Base-by-base conservation (phyloP, 2,888 invertebrate species). In the Lepetodrilus schrolli region DNA sequence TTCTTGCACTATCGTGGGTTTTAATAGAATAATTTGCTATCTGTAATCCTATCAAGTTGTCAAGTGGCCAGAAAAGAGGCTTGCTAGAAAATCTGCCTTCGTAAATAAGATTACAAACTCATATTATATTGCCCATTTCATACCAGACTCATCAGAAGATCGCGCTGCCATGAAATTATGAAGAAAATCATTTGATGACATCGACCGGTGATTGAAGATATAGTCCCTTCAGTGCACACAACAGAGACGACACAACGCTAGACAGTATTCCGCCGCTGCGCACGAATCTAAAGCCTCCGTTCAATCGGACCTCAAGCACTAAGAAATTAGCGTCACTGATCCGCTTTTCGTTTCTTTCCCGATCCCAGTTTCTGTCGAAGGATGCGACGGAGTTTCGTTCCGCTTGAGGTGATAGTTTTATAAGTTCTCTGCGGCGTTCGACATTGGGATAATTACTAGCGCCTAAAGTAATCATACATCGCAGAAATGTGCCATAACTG, bases 301-400 rank as follows among this genome's bases (percentile, higher is more conserved):
- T 37, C 73, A 17, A 34, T 30, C 69, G 43, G 73, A 70, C 69
- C 73, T 70, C 70, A 70, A 74, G 70, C 74, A 66, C 66, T 37
- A 20, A 70, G 65, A 66, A 49, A 71, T 74, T 74, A 74, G 65
- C 66, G 47, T 66, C 50, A 51, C 74, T 74, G 74, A 74, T 74
- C 74, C 70, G 65, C 74, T 74, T 74, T 74, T 74, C 74, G 74
- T 74, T 51, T 74, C 74, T 74, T 74, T 66, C 70, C 74, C 74
- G 71, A 49, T 74, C 58, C 58, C 58, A 30, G 58, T 30, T 58
- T 30, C 30, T 26, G 34, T 26, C 34, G 34, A 34, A 58, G 34
- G 58, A 58, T 30, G 58, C 30, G 58, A 58, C 58, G 58, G 58
- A 58, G 58, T 17, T 58, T 58, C 58, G 68, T 75, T 75, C 75